Conservation (phyloP, 1,140 invertebrate species). For the Oreohelix idahoensis region DNA sequence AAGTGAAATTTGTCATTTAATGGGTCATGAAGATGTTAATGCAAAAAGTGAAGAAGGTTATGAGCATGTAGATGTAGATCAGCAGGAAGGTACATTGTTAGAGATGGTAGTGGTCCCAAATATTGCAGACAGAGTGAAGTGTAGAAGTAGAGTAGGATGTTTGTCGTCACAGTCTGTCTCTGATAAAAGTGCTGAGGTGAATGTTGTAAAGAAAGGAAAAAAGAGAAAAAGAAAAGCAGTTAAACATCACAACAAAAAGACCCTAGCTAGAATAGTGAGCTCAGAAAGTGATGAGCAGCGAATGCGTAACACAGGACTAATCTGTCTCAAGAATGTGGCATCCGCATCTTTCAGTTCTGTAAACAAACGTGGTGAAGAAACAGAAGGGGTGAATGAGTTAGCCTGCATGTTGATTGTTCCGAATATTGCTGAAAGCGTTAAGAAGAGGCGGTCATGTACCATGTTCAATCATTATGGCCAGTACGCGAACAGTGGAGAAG, state of each 20-base stretch:
- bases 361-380: neutral
- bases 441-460: conserved; percentile 33
- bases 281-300: neutral
- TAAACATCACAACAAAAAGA: neutral
- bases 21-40: neutral
- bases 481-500: conserved; percentile 35
- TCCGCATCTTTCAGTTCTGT: neutral
- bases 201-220: neutral
- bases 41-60: neutral
- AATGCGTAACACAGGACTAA: neutral
- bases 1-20: neutral
- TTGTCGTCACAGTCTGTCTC: neutral
- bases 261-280: neutral
- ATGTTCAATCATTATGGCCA: conserved; percentile 35
- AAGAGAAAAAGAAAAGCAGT: neutral
- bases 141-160: neutral
- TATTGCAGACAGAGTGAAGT: conserved; percentile 36
- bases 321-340: neutral
- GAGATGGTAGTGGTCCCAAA: conserved; percentile 8
- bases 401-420: neutral
- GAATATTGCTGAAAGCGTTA: conserved; percentile 37
- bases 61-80: neutral
- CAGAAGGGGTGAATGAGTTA: neutral
- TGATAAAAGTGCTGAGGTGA: neutral
- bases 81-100: neutral